Conservation (phyloP, 2,113 vertebrate species). For the Cinclus cinclus region DNA sequence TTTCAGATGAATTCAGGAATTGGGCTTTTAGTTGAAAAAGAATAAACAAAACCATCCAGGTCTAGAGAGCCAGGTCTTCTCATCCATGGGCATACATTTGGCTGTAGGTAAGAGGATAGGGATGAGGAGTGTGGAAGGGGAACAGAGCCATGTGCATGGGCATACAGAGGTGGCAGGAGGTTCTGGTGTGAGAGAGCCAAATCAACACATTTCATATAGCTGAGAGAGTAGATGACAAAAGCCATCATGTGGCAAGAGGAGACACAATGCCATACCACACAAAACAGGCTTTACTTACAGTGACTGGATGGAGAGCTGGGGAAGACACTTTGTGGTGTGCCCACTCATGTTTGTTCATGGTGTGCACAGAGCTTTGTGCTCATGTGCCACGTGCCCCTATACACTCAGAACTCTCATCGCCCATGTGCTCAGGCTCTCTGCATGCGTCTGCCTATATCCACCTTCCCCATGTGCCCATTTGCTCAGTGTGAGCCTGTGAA, state of each 20-base stretch:
- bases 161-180: neutral
- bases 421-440: neutral
- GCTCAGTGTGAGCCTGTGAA: neutral
- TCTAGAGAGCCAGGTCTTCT: neutral
- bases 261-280: neutral
- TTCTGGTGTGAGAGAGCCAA: neutral
- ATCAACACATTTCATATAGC: neutral
- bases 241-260: neutral
- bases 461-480: neutral
- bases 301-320: neutral
- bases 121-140: neutral
- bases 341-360: accelerated
- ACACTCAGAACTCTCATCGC: neutral
- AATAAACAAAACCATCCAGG: neutral
- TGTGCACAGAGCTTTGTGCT: neutral
- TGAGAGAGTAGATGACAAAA: neutral
- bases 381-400: accelerated
- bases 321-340: neutral
- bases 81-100: neutral
- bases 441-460: neutral
- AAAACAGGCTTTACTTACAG: neutral
- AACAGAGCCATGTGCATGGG: neutral
- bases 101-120: neutral
- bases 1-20: neutral
- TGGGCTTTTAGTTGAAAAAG: neutral